A percentile compares a stretch with the other conserved stretches of the same genome.
Evolutionary conservation across 2,888 invertebrate species (phyloP).

Genomic region (Drosophila birchii): DNA sequence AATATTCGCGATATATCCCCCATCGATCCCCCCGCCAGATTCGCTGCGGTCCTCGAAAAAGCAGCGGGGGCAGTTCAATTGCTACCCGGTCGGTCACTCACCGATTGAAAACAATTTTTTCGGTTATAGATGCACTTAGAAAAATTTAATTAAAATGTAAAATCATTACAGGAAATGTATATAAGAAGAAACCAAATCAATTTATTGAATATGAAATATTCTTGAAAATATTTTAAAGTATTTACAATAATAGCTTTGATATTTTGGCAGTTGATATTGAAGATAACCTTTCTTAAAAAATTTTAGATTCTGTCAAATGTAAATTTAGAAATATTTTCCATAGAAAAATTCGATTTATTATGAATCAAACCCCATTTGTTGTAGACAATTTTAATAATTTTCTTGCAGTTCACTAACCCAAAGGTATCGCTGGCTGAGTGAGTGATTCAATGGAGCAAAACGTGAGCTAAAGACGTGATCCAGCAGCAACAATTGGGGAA

Average conservation of each 20-base stretch:
- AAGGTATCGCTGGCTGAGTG: constrained; percentile 60
- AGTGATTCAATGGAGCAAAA: constrained; percentile 74
- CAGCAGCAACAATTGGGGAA: constrained; percentile 53
- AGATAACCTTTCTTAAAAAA: no score
- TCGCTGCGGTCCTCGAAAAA: constrained; percentile 51
- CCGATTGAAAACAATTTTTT: constrained; percentile 71
- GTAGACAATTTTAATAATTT: background rate
- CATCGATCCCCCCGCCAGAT: constrained; percentile 26
- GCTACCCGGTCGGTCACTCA: constrained; percentile 68
- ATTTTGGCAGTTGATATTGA: no score
- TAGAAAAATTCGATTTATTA: no score
- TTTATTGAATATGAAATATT: background rate
- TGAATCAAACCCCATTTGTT: no score
- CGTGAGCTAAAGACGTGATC: constrained; percentile 77
- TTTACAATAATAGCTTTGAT: background rate
- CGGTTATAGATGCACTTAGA: constrained; percentile 1
- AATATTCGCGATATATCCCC: constrained; percentile 58
- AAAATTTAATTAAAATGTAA: background rate
- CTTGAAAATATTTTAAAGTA: background rate
- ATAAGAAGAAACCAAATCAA: no score
- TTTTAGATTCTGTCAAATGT: no score
- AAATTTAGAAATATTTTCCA: no score
- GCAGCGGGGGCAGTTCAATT: constrained; percentile 56
- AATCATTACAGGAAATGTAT: no score
- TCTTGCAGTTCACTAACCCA: constrained; percentile 15